phyloP scores from a whole-genome alignment of 2,113 vertebrate species.

The Nesogale talazaci region DNA sequence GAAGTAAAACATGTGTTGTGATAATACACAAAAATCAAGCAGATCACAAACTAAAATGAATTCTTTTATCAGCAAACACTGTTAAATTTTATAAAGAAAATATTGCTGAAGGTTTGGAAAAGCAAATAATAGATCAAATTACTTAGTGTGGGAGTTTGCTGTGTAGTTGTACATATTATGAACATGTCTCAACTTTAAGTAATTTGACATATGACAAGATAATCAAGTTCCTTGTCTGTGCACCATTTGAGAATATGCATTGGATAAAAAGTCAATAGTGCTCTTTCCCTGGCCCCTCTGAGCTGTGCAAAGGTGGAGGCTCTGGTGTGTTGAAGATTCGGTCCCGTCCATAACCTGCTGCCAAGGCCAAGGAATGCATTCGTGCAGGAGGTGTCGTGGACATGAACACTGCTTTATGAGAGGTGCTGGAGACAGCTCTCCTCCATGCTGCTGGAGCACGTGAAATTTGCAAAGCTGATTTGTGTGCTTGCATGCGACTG shows the following conservation, averaged over 20 bases:
- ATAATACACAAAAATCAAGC: not conserved
- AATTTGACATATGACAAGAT: slow-evolving; percentile 34
- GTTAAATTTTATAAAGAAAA: not conserved
- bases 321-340: no score
- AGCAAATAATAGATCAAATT: not conserved
- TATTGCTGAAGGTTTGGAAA: not conserved
- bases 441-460: no score
- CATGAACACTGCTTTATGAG: no score
- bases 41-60: not conserved
- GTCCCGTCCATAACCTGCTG: no score
- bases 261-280: not conserved
- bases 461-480: no score
- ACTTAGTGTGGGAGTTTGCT: not conserved
- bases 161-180: not conserved
- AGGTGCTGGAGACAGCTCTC: no score
- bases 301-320: no score
- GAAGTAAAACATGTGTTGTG: not conserved
- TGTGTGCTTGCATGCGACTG: no score
- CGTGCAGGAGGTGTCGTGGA: no score
- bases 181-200: not conserved
- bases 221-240: not conserved
- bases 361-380: no score
- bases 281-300: no score
- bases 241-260: not conserved
- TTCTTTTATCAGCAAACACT: not conserved